Evolutionary conservation across 2,113 vertebrate species (phyloP), one percentile per base, ranked within the genome.

Genomic region (Scomber scombrus): DNA sequence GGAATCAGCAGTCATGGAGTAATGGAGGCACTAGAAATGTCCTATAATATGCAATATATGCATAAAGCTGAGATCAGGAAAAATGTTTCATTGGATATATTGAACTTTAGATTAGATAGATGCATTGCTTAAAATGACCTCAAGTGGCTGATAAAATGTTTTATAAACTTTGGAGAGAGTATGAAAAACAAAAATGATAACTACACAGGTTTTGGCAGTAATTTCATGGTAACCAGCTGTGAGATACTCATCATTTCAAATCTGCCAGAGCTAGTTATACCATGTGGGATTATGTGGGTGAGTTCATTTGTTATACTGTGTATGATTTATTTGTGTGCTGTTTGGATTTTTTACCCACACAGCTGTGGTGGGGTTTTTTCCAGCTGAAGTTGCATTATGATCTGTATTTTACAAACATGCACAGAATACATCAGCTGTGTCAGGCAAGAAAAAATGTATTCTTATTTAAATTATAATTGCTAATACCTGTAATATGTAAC

Each of bases 1-100:
- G 19, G 63, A 40, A 71, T 75, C 14, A 71, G n/a, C 60, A 29
- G 47, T n/a, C 14, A 18, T 50, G 10, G 49, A 58, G 11, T 54
- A 43, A 55, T 40, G 21, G 14, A 47, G 51, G 23, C 11, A 46
- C 21, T 16, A 45, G 11, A 65, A 11, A 21, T 73, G 66, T 40
- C 61, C 13, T 26, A 11, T 43, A 65, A 7, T 11, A 5, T 29
- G 4, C 56, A 52, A 40, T 40, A 40, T 40, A 40, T 40, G 9
- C 34, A 40, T 6, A 40, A 40, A 40, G 34, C 34, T 40, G 34
- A 40, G 34, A 40, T 40, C 34, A 34, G 31, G 31, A 34, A 34
- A 75, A 52, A 29, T 62, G 3, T 67, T 55, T 78, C 19, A 45
- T 11, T 26, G 54, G 21, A 23, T 63, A 9, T 46, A 23, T 23